phyloP scores from a whole-genome alignment of 2,113 vertebrate genomes.

The Nibea coibor region DNA sequence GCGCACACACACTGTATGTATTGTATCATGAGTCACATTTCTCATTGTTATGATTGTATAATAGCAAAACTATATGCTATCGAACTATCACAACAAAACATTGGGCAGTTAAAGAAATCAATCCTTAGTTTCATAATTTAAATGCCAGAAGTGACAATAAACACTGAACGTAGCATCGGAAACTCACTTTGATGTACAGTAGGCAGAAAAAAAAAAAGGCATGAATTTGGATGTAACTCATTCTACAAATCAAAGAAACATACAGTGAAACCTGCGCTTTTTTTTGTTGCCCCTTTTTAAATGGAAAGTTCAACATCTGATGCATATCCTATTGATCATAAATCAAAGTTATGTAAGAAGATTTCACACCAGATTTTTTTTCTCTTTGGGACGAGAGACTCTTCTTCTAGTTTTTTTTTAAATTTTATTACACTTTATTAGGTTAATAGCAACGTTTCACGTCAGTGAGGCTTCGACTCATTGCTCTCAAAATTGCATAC shows the following conservation, averaged over 20 bases:
- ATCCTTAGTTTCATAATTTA: slow-evolving; percentile 8
- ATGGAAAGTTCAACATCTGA: slow-evolving; percentile 11
- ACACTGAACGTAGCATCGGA: slow-evolving; percentile 25
- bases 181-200: slow-evolving; percentile 22
- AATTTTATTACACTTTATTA: not conserved
- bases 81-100: slow-evolving; percentile 44
- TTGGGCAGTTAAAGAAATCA: slow-evolving; percentile 21
- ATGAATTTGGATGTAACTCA: slow-evolving; percentile 1
- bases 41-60: slow-evolving; percentile 67
- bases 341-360: slow-evolving; percentile 10
- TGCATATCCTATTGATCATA: slow-evolving; percentile 47
- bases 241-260: slow-evolving; percentile 2
- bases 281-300: not conserved
- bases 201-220: not conserved
- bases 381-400: not conserved
- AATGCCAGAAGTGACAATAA: slow-evolving; percentile 48
- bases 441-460: not conserved
- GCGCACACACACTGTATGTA: slow-evolving; percentile 36
- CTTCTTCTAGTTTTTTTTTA: not conserved
- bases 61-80: slow-evolving; percentile 48
- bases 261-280: not conserved
- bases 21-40: slow-evolving; percentile 60
- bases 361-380: slow-evolving; percentile 3
- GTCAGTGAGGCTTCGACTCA: slow-evolving; percentile 6
- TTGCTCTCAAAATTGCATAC: not conserved